Conservation (phyloP, 2,113 vertebrate species). For the Centrocercus urophasianus region DNA sequence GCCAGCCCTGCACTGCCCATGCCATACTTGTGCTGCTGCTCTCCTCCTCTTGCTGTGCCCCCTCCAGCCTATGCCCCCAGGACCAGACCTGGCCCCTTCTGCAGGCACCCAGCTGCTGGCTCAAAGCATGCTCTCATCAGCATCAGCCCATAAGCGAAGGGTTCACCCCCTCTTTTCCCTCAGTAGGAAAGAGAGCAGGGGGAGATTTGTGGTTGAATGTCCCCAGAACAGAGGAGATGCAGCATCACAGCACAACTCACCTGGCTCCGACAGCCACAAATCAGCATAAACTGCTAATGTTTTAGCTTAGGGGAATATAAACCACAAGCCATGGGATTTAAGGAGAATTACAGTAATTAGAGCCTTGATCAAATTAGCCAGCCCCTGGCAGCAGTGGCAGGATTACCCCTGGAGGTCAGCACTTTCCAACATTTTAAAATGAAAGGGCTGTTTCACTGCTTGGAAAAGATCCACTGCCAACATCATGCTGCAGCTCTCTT, state of each 20-base stretch:
- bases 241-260: not conserved
- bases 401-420: constrained; percentile 29
- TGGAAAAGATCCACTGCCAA: not conserved
- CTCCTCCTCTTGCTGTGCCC: not conserved
- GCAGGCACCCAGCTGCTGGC: not conserved
- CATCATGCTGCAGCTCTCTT: fast-evolving
- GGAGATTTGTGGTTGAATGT: not conserved
- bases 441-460: constrained; percentile 3
- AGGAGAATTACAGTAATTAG: constrained; percentile 55
- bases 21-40: not conserved
- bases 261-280: not conserved
- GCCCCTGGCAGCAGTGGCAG: not conserved
- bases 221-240: not conserved
- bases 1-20: not conserved
- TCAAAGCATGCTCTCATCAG: not conserved
- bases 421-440: constrained; percentile 18
- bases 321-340: constrained; percentile 42
- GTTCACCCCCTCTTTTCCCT: not conserved
- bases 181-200: not conserved
- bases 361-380: constrained; percentile 35
- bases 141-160: fast-evolving
- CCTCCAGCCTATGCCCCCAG: fast-evolving
- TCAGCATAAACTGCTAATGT: not conserved
- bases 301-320: constrained; percentile 16
- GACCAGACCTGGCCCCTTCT: not conserved